Conservation (phyloP, 2,888 invertebrate species). For the Nesidiocoris tenuis region DNA sequence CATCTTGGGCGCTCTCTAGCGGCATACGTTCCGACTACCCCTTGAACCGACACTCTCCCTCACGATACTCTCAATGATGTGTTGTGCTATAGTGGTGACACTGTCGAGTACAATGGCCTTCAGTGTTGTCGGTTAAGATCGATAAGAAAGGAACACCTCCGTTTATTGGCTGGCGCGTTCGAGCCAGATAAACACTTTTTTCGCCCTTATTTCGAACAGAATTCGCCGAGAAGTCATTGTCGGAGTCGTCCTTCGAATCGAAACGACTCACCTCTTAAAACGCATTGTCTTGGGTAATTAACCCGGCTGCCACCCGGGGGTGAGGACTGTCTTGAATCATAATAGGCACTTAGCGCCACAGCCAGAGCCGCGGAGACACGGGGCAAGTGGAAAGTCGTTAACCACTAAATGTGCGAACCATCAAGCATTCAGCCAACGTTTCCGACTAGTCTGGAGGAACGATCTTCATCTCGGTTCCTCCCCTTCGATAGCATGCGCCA, state of each 20-base stretch:
- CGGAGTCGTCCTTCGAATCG: neutral
- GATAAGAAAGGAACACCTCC: too few species aligned
- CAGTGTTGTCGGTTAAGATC: too few species aligned
- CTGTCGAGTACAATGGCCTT: too few species aligned
- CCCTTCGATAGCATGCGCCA: too few species aligned
- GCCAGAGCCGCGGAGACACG: neutral
- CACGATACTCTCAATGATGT: too few species aligned
- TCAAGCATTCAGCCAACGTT: slow-evolving; percentile 25
- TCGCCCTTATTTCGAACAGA: too few species aligned
- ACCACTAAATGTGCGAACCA: slow-evolving; percentile 28
- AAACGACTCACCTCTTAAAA: neutral
- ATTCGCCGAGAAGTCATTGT: neutral
- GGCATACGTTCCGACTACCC: too few species aligned
- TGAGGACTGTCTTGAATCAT: slow-evolving; percentile 10
- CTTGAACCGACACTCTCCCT: too few species aligned
- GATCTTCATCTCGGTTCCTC: neutral
- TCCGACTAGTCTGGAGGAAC: neutral
- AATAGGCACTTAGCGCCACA: slow-evolving; percentile 25
- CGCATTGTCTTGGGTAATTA: neutral
- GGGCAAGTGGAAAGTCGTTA: slow-evolving; percentile 15
- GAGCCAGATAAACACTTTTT: too few species aligned
- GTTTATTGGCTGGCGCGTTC: too few species aligned
- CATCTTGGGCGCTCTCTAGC: too few species aligned
- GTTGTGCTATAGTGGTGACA: too few species aligned
- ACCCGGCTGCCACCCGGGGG: neutral